Evolutionary conservation across 2,113 vertebrate genomes (phyloP).

Genomic region (Serilophus lunatus): DNA sequence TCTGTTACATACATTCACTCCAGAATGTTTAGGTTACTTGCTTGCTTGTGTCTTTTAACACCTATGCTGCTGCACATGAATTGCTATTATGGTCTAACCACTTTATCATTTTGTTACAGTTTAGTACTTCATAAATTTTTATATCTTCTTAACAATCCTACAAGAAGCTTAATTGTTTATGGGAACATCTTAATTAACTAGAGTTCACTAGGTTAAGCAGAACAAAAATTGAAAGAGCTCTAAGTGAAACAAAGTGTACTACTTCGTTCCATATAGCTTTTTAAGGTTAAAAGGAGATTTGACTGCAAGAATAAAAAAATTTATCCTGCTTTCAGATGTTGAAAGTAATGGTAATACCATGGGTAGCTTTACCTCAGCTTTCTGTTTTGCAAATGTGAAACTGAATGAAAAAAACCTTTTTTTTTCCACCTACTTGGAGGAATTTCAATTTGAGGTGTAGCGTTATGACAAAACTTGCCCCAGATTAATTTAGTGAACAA

Average conservation of each 20-base stretch:
- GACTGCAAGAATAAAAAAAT: conserved; percentile 23
- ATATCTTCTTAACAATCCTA: conserved; percentile 79
- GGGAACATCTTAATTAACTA: conserved; percentile 77
- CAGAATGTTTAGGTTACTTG: not conserved
- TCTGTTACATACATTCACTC: not conserved
- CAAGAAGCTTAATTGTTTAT: conserved; percentile 80
- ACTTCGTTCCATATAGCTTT: not conserved
- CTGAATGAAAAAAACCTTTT: not conserved
- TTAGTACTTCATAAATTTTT: conserved; percentile 83
- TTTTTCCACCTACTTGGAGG: not conserved
- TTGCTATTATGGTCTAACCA: conserved; percentile 58
- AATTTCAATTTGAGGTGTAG: not conserved
- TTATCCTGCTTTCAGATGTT: conserved; percentile 24
- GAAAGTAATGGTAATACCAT: not conserved
- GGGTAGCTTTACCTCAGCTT: not conserved
- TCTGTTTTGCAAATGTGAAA: not conserved
- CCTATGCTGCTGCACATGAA: conserved; percentile 45
- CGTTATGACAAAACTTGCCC: not conserved
- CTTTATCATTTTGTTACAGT: conserved; percentile 77
- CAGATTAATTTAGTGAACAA: not conserved
- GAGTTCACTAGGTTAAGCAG: conserved; percentile 76
- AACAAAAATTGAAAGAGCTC: conserved; percentile 71
- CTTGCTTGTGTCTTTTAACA: conserved; percentile 39
- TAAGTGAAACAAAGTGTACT: conserved; percentile 62
- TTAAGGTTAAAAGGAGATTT: conserved; percentile 27